Percentiles rank a stretch among this genome's conserved stretches.
phyloP scores from a whole-genome alignment of 2,797 vertebrate genomes.

The Petrocephalus sullivani region DNA sequence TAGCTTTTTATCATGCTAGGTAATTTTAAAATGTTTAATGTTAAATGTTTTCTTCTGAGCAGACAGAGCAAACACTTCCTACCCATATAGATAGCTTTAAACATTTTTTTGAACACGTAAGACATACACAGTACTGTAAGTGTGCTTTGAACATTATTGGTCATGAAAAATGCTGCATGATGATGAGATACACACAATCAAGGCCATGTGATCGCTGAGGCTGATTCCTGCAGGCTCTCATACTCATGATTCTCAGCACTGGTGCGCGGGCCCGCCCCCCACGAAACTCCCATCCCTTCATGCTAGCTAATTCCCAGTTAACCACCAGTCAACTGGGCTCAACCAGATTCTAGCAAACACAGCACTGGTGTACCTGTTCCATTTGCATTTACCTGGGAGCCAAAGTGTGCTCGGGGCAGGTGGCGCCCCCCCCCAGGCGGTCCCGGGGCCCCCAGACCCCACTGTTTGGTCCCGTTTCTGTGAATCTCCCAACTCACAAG shows the following conservation, averaged over 20 bases:
- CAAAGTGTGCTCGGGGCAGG: constrained; percentile 31
- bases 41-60: background rate
- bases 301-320: background rate
- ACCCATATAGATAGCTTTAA: background rate
- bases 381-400: constrained; percentile 45
- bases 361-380: background rate
- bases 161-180: constrained; percentile 16
- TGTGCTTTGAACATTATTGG: constrained; percentile 22
- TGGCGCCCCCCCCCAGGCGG: constrained; percentile 26
- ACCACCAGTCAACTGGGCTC: background rate
- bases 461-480: constrained; percentile 41
- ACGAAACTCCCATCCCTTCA: background rate
- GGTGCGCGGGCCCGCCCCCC: background rate
- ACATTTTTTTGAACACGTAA: background rate
- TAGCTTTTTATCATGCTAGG: background rate
- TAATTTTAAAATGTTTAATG: background rate
- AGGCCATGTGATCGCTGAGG: background rate
- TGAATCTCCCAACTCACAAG: constrained; percentile 27
- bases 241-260: background rate
- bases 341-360: background rate
- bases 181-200: background rate
- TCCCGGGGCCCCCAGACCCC: constrained; percentile 33
- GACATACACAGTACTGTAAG: background rate
- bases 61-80: background rate
- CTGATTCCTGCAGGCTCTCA: background rate